Conservation (phyloP, 2,888 invertebrate species). For the Cactoblastis cactorum region DNA sequence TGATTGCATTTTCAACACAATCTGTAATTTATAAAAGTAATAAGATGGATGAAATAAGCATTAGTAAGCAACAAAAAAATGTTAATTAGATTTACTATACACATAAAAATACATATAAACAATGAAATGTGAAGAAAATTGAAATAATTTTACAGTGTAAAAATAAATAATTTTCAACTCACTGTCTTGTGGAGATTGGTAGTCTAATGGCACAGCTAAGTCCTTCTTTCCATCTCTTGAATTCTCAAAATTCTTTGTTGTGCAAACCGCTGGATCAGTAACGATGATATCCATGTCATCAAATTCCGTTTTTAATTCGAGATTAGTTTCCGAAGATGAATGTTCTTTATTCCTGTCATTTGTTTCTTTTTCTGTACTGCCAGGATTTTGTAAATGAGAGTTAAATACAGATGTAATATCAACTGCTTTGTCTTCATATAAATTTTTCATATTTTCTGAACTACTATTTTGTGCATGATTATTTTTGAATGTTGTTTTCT, state of each 20-base stretch:
- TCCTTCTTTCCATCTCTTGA: conserved; percentile 57
- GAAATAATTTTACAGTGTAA: not conserved
- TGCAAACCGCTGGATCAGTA: conserved; percentile 65
- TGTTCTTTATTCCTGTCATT: conserved; percentile 50
- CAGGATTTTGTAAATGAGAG: conserved; percentile 41
- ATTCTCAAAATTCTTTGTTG: conserved; percentile 56
- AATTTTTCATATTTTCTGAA: conserved; percentile 54
- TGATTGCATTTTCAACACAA: conserved; percentile 79
- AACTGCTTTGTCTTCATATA: conserved; percentile 59
- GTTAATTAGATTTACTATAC: conserved; percentile 4
- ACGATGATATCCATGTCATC: conserved; percentile 71
- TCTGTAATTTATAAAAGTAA: conserved; percentile 40
- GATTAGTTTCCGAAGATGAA: conserved; percentile 36
- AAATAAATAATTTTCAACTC: conserved; percentile 40
- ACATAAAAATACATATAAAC: not conserved
- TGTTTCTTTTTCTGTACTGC: conserved; percentile 38
- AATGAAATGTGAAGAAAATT: not conserved
- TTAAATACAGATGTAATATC: conserved; percentile 55
- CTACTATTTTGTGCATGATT: conserved; percentile 45
- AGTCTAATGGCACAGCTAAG: conserved; percentile 49
- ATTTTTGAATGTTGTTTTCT: conserved; percentile 49
- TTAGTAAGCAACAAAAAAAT: conserved; percentile 37
- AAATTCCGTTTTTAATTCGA: conserved; percentile 70
- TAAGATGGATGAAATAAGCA: conserved; percentile 34
- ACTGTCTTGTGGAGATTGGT: conserved; percentile 72